These are phyloP conservation scores for Ylistrum balloti DNA, from an alignment of 1,140 invertebrate species.

Conservation along the genomic window DNA sequence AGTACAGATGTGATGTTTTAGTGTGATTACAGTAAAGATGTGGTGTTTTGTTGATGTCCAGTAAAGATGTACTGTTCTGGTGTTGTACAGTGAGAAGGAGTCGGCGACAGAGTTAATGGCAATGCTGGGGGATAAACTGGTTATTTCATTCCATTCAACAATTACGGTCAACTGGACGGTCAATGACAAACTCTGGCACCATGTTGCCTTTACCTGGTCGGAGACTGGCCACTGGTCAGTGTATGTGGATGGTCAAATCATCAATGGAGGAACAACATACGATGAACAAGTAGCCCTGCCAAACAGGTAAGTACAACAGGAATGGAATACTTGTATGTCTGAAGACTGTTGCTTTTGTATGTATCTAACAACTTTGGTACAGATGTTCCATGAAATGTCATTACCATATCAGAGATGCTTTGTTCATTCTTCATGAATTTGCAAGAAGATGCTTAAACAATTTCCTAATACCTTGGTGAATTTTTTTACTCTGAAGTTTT, in stretches of 20 bases:
- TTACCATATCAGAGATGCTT: no score
- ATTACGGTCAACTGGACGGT: background rate
- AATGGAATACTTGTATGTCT: background rate
- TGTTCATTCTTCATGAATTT: no score
- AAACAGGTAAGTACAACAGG: conserved; percentile 52
- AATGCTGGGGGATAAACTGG: conserved; percentile 41
- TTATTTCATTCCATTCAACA: background rate
- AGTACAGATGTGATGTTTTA: no score
- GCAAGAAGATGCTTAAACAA: no score
- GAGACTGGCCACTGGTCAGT: conserved; percentile 54
- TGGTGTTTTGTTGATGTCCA: no score
- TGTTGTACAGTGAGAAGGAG: background rate
- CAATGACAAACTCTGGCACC: conserved; percentile 66
- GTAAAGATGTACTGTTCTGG: no score
- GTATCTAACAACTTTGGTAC: no score
- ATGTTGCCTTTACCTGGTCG: conserved; percentile 61
- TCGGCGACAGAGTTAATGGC: conserved; percentile 48
- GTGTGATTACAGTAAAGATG: no score
- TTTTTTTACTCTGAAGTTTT: no score
- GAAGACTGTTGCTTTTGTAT: no score
- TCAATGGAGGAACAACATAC: conserved; percentile 37
- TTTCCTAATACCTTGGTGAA: no score
- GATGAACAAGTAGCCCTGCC: conserved; percentile 51
- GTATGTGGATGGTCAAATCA: conserved; percentile 62
- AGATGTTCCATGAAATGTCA: no score